A percentile compares a stretch with the other conserved stretches of the same genome.
Conservation (phyloP, 2,113 vertebrate genomes). For the Cairina moschata region DNA sequence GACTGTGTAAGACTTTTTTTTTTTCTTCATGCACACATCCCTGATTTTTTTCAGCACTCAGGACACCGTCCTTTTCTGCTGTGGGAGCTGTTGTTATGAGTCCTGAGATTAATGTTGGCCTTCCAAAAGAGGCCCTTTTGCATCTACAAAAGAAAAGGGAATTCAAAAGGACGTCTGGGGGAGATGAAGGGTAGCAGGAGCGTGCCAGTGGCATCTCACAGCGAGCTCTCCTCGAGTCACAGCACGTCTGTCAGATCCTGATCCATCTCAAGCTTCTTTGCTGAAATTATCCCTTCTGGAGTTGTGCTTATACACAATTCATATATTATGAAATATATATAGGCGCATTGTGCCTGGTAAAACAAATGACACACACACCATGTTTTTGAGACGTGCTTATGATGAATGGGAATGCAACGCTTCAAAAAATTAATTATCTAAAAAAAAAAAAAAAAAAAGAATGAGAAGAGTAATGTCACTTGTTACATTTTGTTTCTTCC, state of each 20-base stretch:
- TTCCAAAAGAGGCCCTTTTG: neutral
- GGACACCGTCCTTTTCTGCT: neutral
- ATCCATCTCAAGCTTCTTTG: neutral
- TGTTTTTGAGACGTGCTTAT: neutral
- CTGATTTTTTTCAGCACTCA: neutral
- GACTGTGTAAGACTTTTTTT: no score
- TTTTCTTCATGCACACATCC: fast-evolving
- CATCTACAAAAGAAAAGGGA: neutral
- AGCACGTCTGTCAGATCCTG: neutral
- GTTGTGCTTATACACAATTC: neutral
- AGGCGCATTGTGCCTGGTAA: neutral
- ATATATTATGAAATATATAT: neutral
- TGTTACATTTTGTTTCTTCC: neutral
- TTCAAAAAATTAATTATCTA: slow-evolving; percentile 8
- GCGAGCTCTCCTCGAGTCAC: neutral
- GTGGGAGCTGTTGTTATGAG: neutral
- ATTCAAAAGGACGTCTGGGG: neutral
- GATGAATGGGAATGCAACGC: neutral
- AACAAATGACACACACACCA: neutral
- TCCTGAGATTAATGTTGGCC: neutral
- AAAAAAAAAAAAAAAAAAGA: neutral
- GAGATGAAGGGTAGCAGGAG: neutral
- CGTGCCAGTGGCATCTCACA: neutral
- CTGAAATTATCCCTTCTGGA: slow-evolving; percentile 12
- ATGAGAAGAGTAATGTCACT: neutral